Base-by-base conservation (phyloP, 1,140 invertebrate genomes). In the Lithobius niger region DNA sequence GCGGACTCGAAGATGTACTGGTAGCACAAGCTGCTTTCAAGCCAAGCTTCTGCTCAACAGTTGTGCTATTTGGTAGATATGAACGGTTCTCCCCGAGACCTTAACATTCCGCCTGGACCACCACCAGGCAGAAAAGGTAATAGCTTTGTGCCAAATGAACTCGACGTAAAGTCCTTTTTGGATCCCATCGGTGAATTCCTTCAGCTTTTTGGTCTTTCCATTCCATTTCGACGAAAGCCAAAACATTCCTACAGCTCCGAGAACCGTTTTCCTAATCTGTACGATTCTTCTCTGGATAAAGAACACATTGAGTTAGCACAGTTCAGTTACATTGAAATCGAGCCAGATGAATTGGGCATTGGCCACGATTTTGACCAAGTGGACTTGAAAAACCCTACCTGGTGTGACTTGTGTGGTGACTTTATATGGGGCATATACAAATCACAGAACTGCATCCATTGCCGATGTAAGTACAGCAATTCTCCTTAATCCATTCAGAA, bases 361-460 rank as follows among this genome's bases (percentile, higher is more conserved):
- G 53, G 53, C 10, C 53, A 54, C 25, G 16, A 21, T 4, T 54
- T 54, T 51, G 3, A 13, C 4, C 15, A 3, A 3, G 21, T 43
- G 3, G 40, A 54, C 10, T 6, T 22, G 18, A 4, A 53, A 24
- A 52, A 6, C n/a, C 53, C 53, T 3, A 51, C 44, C 16, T 54
- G 53, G 53, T 54, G 53, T 22, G 53, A 54, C 22, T 47, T 54
- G 3, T 54, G 53, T 48, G 53, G 53, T n/a, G 53, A 54, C 18
- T 54, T 54, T 24, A 47, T 54, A 22, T 54, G 53, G 53, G 53
- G 53, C 3, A 4, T 54, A 16, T 52, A 48, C 24, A 52, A 54
- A 50, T 27, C 27, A 6, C 28, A 13, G 21, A 10, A 54, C 22
- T 27, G n/a, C 28, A 18, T 25, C 18, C 45, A 13, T 3, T 54